Evolutionary conservation across 2,888 invertebrate genomes (phyloP).

Genomic region (Orthonychiurus folsomi): DNA sequence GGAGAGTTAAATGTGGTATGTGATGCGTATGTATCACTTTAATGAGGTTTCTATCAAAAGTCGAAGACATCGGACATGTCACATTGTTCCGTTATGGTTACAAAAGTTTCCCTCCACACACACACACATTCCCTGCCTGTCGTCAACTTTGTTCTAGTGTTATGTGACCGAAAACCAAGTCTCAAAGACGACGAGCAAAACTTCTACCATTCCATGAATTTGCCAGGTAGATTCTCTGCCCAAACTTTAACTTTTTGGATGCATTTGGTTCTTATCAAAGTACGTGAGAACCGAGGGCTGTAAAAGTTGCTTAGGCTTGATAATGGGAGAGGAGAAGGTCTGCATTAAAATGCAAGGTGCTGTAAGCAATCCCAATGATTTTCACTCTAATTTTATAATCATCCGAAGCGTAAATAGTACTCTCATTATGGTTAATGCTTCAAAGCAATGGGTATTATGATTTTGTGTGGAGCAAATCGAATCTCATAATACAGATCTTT

Average conservation of each 20-base stretch:
- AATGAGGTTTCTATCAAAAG: constrained; percentile 1
- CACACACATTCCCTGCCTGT: neutral
- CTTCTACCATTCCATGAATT: neutral
- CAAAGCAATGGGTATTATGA: no score
- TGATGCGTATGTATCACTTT: neutral
- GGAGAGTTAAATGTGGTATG: neutral
- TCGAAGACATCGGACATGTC: neutral
- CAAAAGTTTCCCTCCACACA: neutral
- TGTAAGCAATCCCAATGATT: no score
- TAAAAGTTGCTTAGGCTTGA: no score
- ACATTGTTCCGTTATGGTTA: neutral
- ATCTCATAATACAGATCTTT: no score
- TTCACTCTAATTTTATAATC: no score
- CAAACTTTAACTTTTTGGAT: neutral
- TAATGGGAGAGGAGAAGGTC: no score
- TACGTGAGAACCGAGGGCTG: no score
- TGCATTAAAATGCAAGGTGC: no score
- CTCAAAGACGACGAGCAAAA: neutral
- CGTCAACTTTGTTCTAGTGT: neutral
- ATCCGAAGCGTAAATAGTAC: no score
- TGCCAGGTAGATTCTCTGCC: neutral
- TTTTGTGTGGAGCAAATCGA: no score
- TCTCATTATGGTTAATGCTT: no score
- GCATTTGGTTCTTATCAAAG: no score
- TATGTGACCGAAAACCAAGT: neutral